A percentile compares a stretch with the other conserved stretches of the same genome.
phyloP scores from a whole-genome alignment of 2,113 vertebrate species.

The Sterrhoptilus dennistouni region DNA sequence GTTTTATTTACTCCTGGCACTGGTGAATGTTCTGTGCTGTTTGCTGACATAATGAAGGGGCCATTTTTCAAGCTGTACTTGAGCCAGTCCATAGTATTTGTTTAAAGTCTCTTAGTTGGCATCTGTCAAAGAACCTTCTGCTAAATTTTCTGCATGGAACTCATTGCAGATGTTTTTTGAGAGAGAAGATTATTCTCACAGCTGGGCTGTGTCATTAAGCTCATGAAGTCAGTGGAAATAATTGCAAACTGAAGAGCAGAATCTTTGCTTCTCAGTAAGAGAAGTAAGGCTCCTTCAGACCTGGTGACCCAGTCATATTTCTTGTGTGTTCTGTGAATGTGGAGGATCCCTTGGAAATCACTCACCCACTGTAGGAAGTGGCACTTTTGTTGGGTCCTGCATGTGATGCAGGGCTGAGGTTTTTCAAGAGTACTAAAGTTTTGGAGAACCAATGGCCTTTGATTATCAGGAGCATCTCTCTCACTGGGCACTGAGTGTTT shows the following conservation, averaged over 20 bases:
- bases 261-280: background rate
- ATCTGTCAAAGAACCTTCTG: background rate
- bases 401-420: background rate
- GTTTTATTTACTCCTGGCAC: background rate
- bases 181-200: background rate
- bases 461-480: background rate
- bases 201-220: background rate
- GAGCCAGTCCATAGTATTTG: background rate
- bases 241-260: background rate
- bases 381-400: background rate
- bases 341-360: background rate
- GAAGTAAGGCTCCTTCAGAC: background rate
- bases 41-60: background rate
- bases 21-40: background rate
- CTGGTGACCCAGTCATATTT: background rate
- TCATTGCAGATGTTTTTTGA: background rate
- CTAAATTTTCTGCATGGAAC: background rate
- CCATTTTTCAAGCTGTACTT: background rate
- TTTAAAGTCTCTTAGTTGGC: background rate
- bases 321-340: background rate
- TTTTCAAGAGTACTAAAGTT: background rate
- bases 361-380: background rate
- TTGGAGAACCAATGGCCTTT: background rate
- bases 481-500: background rate
- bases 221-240: background rate